phyloP scores from a whole-genome alignment of 2,797 vertebrate genomes.

The Pangasius macronema region DNA sequence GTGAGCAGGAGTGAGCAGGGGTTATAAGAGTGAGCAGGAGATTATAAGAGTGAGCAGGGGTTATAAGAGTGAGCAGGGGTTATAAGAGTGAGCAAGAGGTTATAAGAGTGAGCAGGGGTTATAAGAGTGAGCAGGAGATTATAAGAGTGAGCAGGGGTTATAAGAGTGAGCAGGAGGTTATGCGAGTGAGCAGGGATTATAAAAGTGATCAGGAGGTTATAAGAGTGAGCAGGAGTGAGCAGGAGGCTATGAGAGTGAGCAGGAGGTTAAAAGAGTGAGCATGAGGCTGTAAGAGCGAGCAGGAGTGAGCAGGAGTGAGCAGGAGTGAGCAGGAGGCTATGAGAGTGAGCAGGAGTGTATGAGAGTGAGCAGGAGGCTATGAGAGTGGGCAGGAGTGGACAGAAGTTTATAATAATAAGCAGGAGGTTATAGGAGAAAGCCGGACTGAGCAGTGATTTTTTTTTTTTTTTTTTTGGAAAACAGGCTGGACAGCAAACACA shows the following conservation, averaged over 20 bases:
- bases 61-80: neutral
- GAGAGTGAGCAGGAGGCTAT: no score
- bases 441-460: neutral
- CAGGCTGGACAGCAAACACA: neutral
- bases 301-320: neutral
- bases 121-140: neutral
- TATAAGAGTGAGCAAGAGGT: neutral
- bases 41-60: neutral
- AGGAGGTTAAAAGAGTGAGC: neutral
- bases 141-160: no score
- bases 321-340: neutral
- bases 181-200: neutral
- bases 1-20: neutral
- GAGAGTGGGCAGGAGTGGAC: no score
- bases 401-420: neutral
- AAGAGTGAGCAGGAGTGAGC: neutral
- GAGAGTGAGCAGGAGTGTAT: no score
- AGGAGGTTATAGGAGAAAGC: neutral
- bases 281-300: neutral
- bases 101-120: neutral
- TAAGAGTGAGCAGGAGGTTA: neutral
- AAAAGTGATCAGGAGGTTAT: neutral
- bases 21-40: no score
- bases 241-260: neutral
- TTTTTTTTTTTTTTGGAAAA: neutral